A percentile compares a stretch with the other conserved stretches of the same genome.
Conservation (phyloP, 2,888 invertebrate species). For the Protophormia terraenovae region DNA sequence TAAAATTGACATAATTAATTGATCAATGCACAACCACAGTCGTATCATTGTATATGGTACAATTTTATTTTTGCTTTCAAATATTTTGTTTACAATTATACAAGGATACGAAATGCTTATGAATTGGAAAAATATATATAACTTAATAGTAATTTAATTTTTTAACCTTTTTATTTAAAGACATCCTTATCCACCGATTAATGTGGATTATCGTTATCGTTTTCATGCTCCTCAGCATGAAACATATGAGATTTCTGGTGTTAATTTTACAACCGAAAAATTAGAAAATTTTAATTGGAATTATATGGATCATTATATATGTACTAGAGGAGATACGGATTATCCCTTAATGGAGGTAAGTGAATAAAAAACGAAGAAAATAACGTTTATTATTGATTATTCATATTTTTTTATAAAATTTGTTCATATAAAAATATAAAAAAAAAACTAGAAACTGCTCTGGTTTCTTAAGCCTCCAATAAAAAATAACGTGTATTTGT, state of each 20-base stretch:
- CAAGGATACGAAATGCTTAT: too few species aligned
- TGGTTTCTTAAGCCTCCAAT: too few species aligned
- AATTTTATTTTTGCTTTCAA: too few species aligned
- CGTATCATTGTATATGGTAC: too few species aligned
- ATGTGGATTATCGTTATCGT: conserved; percentile 94
- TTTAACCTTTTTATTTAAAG: conserved; percentile 81
- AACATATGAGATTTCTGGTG: conserved; percentile 96
- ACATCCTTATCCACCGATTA: conserved; percentile 96
- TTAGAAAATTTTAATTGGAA: conserved; percentile 99
- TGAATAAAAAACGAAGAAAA: not conserved
- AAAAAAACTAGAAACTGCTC: too few species aligned
- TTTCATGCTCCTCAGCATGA: conserved; percentile 96
- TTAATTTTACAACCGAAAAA: conserved; percentile 96
- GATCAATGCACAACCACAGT: too few species aligned
- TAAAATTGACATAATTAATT: not conserved
- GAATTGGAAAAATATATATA: too few species aligned
- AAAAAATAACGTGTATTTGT: too few species aligned
- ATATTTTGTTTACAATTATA: too few species aligned
- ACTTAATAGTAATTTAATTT: not conserved
- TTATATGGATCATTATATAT: conserved; percentile 97
- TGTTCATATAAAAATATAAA: too few species aligned
- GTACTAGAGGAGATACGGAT: conserved; percentile 95
- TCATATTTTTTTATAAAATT: too few species aligned
- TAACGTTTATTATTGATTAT: too few species aligned
- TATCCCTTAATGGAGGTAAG: conserved; percentile 92